Base-by-base conservation (phyloP, 2,797 vertebrate species). In the Aldrovandia affinis region DNA sequence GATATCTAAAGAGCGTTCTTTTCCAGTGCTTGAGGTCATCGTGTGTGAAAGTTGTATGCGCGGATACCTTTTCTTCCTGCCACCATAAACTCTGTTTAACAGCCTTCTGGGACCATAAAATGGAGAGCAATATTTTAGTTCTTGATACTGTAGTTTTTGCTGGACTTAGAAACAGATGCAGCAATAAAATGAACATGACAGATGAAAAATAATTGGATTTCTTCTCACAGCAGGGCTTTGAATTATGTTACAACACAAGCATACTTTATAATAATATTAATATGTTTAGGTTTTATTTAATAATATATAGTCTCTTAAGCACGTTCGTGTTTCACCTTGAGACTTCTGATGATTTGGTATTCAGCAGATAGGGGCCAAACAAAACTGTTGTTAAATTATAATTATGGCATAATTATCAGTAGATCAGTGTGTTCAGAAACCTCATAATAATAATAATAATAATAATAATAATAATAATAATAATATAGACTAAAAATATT, bases 1-100 rank as follows among this genome's bases (percentile, higher is more conserved):
- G 78, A 84, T 65, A 89, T 70, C 81, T 87, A 85, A 65, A 86
- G 82, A 70, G 33, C 33, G 22, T 42, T 54, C 15, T 42, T 63
- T 73, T 80, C 36, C 33, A 33, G 50, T 57, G 50, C 22, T 63
- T 68, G 61, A 80, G 78, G 59, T 42, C 77, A 55, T 47, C 80
- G 50, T 57, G 61, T 55, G 30, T 68, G 50, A 33, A 80, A 65
- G 57, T n/a, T 52, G 15, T 36, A 65, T 79, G 57, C 59, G 73
- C 44, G 9, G 36, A 83, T 57, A 59, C 25, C 52, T 25, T 61
- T 77, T 78, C 39, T 25, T 30, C 20, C 57, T 84, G 52, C 57
- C 57, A 79, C 68, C 52, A 47, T 77, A 77, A 77, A 44, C 18
- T 25, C 42, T 44, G 44, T n/a, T 42, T 75, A 42, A 15, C 0